Conservation (phyloP, 2,888 invertebrate species). For the Sipha maydis region DNA sequence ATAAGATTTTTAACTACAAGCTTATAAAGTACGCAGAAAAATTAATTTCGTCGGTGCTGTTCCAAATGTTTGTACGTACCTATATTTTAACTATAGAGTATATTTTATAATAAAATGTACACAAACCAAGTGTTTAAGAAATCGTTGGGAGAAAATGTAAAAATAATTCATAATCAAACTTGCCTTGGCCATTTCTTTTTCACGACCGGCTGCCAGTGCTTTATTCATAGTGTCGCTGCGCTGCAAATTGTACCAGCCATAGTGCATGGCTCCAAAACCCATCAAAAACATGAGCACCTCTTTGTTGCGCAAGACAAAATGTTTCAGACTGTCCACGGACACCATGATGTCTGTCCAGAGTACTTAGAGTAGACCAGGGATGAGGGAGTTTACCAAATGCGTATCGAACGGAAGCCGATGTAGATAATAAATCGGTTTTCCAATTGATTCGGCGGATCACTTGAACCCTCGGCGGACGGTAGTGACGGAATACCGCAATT, state of each 20-base stretch:
- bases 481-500: not conserved
- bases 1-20: too few species aligned
- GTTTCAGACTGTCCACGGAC: not conserved
- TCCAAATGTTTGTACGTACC: not conserved
- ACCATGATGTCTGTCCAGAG: not conserved
- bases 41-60: not conserved
- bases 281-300: slow-evolving; percentile 50
- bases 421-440: too few species aligned
- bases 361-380: not conserved
- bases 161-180: not conserved
- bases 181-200: slow-evolving; percentile 30
- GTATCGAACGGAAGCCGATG: too few species aligned
- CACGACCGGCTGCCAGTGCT: slow-evolving; percentile 11
- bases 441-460: too few species aligned
- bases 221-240: slow-evolving; percentile 42
- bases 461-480: too few species aligned
- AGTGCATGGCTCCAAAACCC: slow-evolving; percentile 53
- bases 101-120: not conserved
- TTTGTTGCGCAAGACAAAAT: slow-evolving; percentile 38
- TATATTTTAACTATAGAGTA: not conserved
- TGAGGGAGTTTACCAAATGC: too few species aligned
- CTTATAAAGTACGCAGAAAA: not conserved
- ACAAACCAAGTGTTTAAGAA: not conserved
- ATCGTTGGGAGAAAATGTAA: not conserved
- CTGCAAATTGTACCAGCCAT: slow-evolving; percentile 52